Conservation (phyloP, 2,797 vertebrate genomes). For the Squalus acanthias region DNA sequence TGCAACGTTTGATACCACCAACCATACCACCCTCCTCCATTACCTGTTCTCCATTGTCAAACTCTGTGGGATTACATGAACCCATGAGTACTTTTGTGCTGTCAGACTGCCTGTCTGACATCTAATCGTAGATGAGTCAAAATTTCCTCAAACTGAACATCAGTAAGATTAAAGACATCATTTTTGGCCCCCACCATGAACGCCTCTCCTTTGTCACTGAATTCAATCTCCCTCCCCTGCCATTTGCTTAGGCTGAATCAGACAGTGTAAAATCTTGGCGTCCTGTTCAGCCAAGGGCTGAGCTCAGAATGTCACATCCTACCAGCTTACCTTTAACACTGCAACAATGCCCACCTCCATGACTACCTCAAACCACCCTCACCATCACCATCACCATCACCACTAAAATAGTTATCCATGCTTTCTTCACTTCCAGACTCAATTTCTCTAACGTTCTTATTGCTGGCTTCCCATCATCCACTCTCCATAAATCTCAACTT, state of each 20-base stretch:
- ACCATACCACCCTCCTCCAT: neutral
- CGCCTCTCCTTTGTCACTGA: neutral
- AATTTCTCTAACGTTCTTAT: no score
- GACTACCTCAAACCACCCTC: no score
- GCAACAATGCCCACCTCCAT: neutral
- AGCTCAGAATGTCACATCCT: neutral
- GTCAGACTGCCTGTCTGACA: no score
- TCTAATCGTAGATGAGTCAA: neutral
- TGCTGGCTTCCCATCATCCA: no score
- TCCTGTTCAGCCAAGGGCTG: neutral
- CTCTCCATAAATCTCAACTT: no score
- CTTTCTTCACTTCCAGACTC: no score
- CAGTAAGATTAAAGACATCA: neutral
- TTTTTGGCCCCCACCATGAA: neutral
- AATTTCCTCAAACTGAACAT: neutral
- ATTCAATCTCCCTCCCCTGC: neutral
- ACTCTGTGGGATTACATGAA: no score
- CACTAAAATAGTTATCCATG: no score
- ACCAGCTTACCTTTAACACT: neutral
- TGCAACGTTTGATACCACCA: neutral
- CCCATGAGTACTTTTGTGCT: no score
- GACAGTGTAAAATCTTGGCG: neutral
- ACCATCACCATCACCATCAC: no score
- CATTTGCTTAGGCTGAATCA: neutral
- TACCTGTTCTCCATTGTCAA: no score